phyloP scores from a whole-genome alignment of 2,113 vertebrate genomes.

The Archilochus colubris region DNA sequence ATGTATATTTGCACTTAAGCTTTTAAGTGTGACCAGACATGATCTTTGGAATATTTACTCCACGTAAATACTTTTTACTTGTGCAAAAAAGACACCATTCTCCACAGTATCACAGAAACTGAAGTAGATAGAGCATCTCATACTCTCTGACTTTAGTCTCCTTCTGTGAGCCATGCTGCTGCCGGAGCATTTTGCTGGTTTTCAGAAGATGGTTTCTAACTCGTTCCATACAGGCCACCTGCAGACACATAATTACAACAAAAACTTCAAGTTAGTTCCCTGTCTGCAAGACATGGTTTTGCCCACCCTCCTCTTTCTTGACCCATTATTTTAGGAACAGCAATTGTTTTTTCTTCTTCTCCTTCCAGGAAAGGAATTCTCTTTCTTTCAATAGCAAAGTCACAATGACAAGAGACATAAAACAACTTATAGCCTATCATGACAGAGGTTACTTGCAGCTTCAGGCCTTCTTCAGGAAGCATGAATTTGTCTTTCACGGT shows the following conservation, averaged over 20 bases:
- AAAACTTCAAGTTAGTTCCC: neutral
- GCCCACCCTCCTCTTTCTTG: fast-evolving
- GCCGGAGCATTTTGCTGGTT: constrained; percentile 84
- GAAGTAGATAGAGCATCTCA: constrained; percentile 45
- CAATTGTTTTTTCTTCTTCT: neutral
- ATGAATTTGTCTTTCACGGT: neutral
- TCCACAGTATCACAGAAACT: neutral
- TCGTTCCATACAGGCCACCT: constrained; percentile 75
- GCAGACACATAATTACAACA: constrained; percentile 27
- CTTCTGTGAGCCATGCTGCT: constrained; percentile 77
- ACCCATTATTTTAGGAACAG: neutral
- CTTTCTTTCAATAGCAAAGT: neutral
- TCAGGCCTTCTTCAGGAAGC: neutral
- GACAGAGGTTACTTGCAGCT: neutral
- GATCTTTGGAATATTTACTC: neutral
- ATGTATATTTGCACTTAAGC: neutral
- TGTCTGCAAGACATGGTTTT: neutral
- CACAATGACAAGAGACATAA: neutral
- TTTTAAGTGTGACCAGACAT: neutral
- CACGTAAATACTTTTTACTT: neutral
- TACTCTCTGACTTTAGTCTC: constrained; percentile 92
- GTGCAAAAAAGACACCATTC: neutral
- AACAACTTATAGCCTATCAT: neutral
- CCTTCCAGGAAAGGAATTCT: neutral
- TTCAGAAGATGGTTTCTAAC: constrained; percentile 85